Evolutionary conservation across 2,113 vertebrate genomes (phyloP).

Genomic region (Sakesphorus luctuosus): DNA sequence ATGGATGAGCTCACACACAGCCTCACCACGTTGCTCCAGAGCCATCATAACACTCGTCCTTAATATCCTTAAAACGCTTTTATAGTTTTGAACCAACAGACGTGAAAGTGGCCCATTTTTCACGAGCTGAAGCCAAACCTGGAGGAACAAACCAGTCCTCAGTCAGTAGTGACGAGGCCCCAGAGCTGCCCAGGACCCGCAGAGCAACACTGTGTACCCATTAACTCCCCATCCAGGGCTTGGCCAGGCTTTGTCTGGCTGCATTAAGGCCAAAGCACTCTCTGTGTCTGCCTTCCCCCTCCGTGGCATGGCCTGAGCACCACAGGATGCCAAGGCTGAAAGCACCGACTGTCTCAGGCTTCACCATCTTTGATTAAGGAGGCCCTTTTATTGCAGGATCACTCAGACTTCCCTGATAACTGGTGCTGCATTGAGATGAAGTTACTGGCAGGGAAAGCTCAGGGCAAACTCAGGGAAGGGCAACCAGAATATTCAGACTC

Average conservation of each 20-base stretch:
- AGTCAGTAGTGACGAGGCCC: conserved; percentile 37
- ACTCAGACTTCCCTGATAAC: conserved; percentile 53
- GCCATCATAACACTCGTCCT: background rate
- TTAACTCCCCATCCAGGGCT: conserved; percentile 66
- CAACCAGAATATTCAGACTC: conserved; percentile 41
- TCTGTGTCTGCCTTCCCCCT: conserved; percentile 64
- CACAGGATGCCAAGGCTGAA: conserved; percentile 61
- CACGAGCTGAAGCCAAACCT: background rate
- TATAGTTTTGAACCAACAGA: background rate
- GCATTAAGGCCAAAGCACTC: conserved; percentile 59
- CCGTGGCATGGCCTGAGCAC: conserved; percentile 47
- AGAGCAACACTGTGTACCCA: conserved; percentile 73
- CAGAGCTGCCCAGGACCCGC: conserved; percentile 27
- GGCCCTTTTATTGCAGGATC: conserved; percentile 56
- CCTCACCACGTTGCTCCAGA: background rate
- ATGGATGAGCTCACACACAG: conserved; percentile 43
- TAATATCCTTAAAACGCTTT: conserved; percentile 21
- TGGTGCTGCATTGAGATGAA: conserved; percentile 59
- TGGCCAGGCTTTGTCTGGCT: conserved; percentile 68
- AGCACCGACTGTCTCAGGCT: conserved; percentile 54
- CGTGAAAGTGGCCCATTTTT: conserved; percentile 20
- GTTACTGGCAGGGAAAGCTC: conserved; percentile 52
- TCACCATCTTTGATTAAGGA: conserved; percentile 61
- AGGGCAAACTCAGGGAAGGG: background rate
- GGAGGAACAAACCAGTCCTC: background rate